phyloP scores from a whole-genome alignment of 2,888 invertebrate species.

The Habroteleia sp. region DNA sequence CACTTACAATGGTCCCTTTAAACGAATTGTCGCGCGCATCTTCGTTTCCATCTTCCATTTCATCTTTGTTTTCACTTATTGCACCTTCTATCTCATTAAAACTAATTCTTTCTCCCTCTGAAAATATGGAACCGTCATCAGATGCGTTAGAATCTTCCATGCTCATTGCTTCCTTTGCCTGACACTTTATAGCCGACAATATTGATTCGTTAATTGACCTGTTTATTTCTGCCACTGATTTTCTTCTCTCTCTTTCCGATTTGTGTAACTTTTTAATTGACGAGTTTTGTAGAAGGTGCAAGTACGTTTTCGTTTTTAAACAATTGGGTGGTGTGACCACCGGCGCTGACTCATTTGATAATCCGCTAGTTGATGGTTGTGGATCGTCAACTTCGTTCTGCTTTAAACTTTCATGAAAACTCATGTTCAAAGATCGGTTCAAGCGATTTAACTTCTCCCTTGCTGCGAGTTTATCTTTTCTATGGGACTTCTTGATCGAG shows the following conservation, averaged over 20 bases:
- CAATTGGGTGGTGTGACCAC: constrained; percentile 73
- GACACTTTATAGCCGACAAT: constrained; percentile 55
- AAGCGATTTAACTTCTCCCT: constrained; percentile 36
- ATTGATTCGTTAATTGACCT: constrained; percentile 74
- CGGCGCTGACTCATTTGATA: constrained; percentile 10
- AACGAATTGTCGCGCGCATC: constrained; percentile 10
- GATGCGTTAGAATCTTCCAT: constrained; percentile 67
- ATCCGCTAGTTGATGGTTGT: constrained; percentile 36
- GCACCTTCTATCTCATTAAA: constrained; percentile 49
- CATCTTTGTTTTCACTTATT: constrained; percentile 24
- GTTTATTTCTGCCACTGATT: constrained; percentile 59
- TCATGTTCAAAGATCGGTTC: constrained; percentile 43
- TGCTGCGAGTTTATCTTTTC: constrained; percentile 72
- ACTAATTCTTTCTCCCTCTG: constrained; percentile 67
- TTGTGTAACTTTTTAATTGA: constrained; percentile 77
- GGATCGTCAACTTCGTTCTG: constrained; percentile 27
- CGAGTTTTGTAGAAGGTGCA: constrained; percentile 69
- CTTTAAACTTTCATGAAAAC: constrained; percentile 41
- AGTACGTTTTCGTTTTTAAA: constrained; percentile 66
- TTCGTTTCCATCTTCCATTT: constrained; percentile 4
- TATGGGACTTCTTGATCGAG: constrained; percentile 77
- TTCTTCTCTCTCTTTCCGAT: constrained; percentile 69
- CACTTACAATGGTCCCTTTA: constrained; percentile 34
- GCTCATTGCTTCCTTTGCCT: constrained; percentile 69
- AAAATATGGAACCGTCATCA: constrained; percentile 76